phyloP scores from a whole-genome alignment of 2,888 invertebrate species.

The Platerodrilus igneus region DNA sequence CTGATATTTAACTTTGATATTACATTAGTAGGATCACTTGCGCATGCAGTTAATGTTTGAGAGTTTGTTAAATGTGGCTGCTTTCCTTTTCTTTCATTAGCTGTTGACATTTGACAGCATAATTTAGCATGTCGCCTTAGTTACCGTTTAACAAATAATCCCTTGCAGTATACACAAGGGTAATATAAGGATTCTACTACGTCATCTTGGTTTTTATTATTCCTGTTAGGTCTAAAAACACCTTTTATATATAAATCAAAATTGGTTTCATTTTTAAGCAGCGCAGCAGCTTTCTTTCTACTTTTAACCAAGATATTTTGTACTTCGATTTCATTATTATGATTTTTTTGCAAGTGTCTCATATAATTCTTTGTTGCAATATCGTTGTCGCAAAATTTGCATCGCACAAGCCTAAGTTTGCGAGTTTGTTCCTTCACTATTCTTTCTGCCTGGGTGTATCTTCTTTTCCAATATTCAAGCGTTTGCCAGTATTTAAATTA shows the following conservation, averaged over 20 bases:
- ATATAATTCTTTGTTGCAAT: slow-evolving; percentile 19
- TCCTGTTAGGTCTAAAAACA: slow-evolving; percentile 13
- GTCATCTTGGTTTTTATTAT: slow-evolving; percentile 1
- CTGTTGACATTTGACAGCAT: slow-evolving; percentile 11
- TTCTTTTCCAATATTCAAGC: too few relatives aligned
- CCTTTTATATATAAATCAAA: slow-evolving; percentile 21
- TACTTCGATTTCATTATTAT: slow-evolving; percentile 14
- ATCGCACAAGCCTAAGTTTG: too few relatives aligned
- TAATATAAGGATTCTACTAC: slow-evolving; percentile 13
- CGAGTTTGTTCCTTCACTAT: too few relatives aligned
- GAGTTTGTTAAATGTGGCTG: slow-evolving; percentile 18
- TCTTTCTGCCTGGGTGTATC: too few relatives aligned
- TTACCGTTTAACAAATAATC: slow-evolving; percentile 18
- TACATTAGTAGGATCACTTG: slow-evolving; percentile 22
- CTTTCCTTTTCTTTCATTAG: neutral
- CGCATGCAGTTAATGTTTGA: slow-evolving; percentile 24
- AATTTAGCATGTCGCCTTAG: slow-evolving; percentile 21
- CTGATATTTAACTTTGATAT: slow-evolving; percentile 27
- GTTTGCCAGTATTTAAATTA: too few relatives aligned
- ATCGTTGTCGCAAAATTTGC: slow-evolving; percentile 20
- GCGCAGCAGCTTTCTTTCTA: slow-evolving; percentile 12
- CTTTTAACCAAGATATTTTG: slow-evolving; percentile 16
- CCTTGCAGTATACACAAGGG: slow-evolving; percentile 21
- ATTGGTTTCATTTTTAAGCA: slow-evolving; percentile 20
- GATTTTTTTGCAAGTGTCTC: slow-evolving; percentile 15